These are phyloP conservation scores for Podocnemis expansa DNA, from an alignment of 2,113 vertebrate genomes.

Conservation along the genomic window DNA sequence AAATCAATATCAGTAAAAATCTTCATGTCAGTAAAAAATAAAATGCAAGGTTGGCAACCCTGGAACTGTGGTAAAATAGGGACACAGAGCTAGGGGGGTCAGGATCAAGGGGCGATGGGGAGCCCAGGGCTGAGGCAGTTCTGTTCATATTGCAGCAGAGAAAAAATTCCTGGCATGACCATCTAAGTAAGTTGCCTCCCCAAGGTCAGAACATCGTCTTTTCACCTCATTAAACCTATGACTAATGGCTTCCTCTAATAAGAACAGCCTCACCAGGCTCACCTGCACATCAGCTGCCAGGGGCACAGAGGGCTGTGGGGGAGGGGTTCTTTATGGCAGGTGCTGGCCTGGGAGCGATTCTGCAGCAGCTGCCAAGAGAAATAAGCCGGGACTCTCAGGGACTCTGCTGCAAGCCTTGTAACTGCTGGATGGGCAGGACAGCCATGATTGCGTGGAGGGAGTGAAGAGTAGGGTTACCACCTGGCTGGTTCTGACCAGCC, in stretches of 20 bases:
- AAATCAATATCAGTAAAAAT: too few relatives aligned
- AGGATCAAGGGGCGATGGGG: neutral
- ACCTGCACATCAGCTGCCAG: neutral
- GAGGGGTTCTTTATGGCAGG: neutral
- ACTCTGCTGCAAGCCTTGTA: neutral
- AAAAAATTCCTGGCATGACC: neutral
- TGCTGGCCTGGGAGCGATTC: neutral
- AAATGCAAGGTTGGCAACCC: too few relatives aligned
- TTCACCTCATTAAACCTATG: neutral
- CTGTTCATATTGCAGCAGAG: too few relatives aligned
- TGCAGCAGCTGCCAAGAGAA: neutral
- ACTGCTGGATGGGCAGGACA: neutral
- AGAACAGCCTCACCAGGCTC: neutral
- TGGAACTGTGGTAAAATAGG: too few relatives aligned
- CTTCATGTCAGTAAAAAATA: too few relatives aligned
- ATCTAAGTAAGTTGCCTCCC: too few relatives aligned
- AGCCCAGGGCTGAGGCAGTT: too few relatives aligned
- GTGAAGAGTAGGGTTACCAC: too few relatives aligned
- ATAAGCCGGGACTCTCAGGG: neutral
- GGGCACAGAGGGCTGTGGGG: neutral
- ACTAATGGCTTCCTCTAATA: neutral
- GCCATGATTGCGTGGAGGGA: neutral
- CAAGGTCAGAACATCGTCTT: neutral
- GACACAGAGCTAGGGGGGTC: neutral
- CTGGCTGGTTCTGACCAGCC: too few relatives aligned